Conservation (phyloP, 2,888 invertebrate species). For the Lasioglossum oenotherae region DNA sequence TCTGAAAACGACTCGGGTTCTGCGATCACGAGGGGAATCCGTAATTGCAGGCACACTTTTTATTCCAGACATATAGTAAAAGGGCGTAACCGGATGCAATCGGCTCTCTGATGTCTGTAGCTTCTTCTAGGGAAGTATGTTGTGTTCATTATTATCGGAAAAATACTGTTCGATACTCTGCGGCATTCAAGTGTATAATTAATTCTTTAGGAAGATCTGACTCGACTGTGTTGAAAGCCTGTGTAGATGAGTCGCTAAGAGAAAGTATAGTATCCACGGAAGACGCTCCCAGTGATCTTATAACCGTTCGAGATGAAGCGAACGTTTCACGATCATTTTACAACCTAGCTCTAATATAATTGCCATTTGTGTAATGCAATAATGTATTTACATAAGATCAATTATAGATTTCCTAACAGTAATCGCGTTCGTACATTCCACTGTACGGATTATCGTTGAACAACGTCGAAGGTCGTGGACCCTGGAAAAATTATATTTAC, state of each 20-base stretch:
- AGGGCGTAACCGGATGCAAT: slow-evolving; percentile 20
- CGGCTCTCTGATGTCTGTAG: not conserved
- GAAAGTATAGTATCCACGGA: slow-evolving; percentile 61
- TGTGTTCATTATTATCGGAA: not conserved
- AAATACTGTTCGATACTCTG: not conserved
- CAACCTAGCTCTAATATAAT: slow-evolving; percentile 1
- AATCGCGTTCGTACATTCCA: not conserved
- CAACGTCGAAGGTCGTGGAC: not conserved
- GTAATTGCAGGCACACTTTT: slow-evolving; percentile 22
- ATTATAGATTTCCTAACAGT: not conserved
- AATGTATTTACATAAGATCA: not conserved
- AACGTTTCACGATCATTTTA: slow-evolving; percentile 6
- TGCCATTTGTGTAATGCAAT: not conserved
- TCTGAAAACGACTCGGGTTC: slow-evolving; percentile 20
- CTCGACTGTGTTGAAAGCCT: slow-evolving; percentile 46
- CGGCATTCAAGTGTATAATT: not conserved
- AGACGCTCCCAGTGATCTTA: slow-evolving; percentile 59
- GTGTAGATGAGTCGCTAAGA: slow-evolving; percentile 43
- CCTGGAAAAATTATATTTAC: not conserved
- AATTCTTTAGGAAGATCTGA: slow-evolving; percentile 26
- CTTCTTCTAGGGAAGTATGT: slow-evolving; percentile 4
- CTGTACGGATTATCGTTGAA: not conserved
- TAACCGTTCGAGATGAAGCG: slow-evolving; percentile 35
- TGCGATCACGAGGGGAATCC: slow-evolving; percentile 37
- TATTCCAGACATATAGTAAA: slow-evolving; percentile 25